Conservation (phyloP, 2,113 vertebrate species). For the Nannospalax galili region DNA sequence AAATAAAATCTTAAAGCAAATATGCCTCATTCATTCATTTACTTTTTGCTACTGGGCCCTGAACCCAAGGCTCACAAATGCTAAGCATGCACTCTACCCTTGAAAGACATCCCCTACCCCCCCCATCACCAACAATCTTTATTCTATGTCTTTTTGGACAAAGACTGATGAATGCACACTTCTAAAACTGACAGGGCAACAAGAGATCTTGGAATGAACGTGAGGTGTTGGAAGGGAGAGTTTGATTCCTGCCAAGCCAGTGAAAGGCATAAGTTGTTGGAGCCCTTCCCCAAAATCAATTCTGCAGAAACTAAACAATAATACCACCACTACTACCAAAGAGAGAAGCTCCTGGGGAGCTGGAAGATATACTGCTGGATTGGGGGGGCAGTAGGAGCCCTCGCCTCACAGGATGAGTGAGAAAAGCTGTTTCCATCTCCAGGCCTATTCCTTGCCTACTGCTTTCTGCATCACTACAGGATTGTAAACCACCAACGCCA, state of each 20-base stretch:
- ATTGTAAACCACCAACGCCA: not conserved
- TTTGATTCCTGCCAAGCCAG: constrained; percentile 34
- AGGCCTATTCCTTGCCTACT: not conserved
- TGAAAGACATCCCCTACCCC: too few relatives aligned
- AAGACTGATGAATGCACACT: not conserved
- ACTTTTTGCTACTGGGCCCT: not conserved
- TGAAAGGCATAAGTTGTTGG: not conserved
- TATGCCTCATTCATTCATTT: too few relatives aligned
- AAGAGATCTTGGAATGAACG: not conserved
- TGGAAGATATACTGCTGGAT: accelerated
- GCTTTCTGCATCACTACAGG: not conserved
- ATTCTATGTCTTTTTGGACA: not conserved
- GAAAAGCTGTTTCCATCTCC: not conserved
- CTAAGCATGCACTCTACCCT: not conserved
- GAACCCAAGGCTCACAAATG: not conserved
- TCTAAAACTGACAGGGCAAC: constrained; percentile 9
- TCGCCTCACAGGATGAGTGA: accelerated
- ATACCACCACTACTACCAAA: not conserved
- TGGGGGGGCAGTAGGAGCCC: not conserved
- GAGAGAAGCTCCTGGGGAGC: not conserved
- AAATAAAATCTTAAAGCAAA: too few relatives aligned
- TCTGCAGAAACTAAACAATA: not conserved
- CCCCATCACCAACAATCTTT: not conserved
- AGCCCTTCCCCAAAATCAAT: not conserved
- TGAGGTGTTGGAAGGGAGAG: not conserved